phyloP scores from a whole-genome alignment of 2,797 vertebrate genomes.

The Lerista edwardsae region DNA sequence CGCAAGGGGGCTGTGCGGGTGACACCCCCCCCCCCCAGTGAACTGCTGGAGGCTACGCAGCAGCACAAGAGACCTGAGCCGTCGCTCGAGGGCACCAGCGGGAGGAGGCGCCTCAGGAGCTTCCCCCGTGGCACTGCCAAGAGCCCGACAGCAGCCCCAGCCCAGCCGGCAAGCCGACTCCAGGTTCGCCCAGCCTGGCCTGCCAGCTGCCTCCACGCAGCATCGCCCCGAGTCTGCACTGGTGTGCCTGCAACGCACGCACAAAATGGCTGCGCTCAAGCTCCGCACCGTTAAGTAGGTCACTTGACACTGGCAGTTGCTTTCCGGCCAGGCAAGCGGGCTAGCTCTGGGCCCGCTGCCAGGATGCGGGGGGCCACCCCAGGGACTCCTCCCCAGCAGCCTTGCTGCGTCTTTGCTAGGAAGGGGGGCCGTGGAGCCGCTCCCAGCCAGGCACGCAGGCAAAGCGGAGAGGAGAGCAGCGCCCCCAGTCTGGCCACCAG shows the following conservation, averaged over 20 bases:
- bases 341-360: constrained; percentile 12
- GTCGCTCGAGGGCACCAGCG: no score
- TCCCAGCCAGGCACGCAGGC: background rate
- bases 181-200: background rate
- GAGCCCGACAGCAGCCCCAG: no score
- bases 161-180: no score
- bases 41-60: background rate
- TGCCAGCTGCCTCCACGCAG: background rate
- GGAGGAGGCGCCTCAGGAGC: no score
- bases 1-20: no score
- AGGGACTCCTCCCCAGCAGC: background rate
- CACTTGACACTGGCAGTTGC: background rate
- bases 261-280: background rate
- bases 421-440: background rate
- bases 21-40: no score
- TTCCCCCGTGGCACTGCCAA: no score
- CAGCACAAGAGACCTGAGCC: background rate
- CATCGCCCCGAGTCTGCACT: background rate
- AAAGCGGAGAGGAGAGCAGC: background rate
- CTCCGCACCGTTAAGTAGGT: constrained; percentile 7
- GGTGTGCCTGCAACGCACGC: background rate
- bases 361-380: background rate
- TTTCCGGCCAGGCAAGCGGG: constrained; percentile 13
- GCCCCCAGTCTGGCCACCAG: no score
- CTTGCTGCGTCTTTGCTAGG: background rate